A percentile compares a stretch with the other conserved stretches of the same genome.
Conservation (phyloP, 1,140 invertebrate genomes). For the Hypothenemus hampei region DNA sequence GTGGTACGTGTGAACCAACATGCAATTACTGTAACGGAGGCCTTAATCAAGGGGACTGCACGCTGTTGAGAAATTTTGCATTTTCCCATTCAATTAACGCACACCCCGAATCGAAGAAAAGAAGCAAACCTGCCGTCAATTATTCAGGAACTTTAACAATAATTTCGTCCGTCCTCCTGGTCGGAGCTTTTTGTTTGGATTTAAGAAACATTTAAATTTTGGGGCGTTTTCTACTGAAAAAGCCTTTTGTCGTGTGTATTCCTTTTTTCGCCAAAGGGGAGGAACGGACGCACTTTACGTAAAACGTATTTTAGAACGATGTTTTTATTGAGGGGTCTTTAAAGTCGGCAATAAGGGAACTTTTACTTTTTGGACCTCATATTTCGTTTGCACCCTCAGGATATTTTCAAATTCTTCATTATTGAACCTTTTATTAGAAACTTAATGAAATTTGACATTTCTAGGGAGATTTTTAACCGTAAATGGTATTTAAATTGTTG, state of each 20-base stretch:
- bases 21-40: slow-evolving; percentile 38
- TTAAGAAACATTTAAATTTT: slow-evolving; percentile 31
- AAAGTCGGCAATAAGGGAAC: slow-evolving; percentile 8
- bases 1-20: slow-evolving; percentile 37
- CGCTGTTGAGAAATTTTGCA: slow-evolving; percentile 33
- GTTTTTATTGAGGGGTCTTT: slow-evolving; percentile 14
- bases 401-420: slow-evolving; percentile 1
- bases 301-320: slow-evolving; percentile 23
- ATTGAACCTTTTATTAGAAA: slow-evolving; percentile 8
- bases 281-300: slow-evolving; percentile 27
- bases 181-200: slow-evolving; percentile 23
- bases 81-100: slow-evolving; percentile 24
- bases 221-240: slow-evolving; percentile 28
- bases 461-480: background rate
- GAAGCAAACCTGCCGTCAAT: too few species aligned
- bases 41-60: slow-evolving; percentile 32
- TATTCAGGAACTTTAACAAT: too few species aligned
- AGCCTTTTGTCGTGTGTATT: slow-evolving; percentile 5
- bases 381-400: too few species aligned
- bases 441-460: slow-evolving; percentile 1
- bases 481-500: background rate
- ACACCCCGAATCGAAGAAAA: slow-evolving; percentile 29
- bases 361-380: background rate
- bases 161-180: slow-evolving; percentile 28
- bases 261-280: too few species aligned